Evolutionary conservation across 2,797 vertebrate genomes (phyloP).

Genomic region (Leptoclinus maculatus): DNA sequence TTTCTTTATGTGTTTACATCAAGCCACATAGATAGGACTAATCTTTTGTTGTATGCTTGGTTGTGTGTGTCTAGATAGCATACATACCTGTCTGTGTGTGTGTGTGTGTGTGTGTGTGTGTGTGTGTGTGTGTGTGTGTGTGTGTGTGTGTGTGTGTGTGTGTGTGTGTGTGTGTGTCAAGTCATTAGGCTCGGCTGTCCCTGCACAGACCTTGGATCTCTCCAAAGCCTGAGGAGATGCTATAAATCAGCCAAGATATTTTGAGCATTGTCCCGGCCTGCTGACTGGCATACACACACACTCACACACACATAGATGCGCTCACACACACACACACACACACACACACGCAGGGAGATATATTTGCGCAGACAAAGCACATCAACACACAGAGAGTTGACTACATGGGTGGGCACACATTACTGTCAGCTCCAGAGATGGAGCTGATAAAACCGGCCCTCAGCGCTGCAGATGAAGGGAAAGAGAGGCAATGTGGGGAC

Average conservation of each 20-base stretch:
- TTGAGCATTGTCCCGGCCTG: conserved; percentile 65
- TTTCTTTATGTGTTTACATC: conserved; percentile 4
- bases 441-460: conserved; percentile 74
- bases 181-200: conserved; percentile 71
- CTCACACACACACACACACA: not conserved
- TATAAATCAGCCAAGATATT: conserved; percentile 77
- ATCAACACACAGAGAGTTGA: conserved; percentile 42
- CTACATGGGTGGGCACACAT: conserved; percentile 84
- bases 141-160: conserved; percentile 38
- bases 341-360: conserved; percentile 1
- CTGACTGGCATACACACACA: conserved; percentile 66
- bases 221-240: conserved; percentile 70
- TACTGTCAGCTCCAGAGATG: conserved; percentile 70
- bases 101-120: conserved; percentile 37
- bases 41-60: conserved; percentile 15
- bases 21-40: conserved; percentile 12
- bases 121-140: conserved; percentile 17
- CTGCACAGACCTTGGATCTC: conserved; percentile 63
- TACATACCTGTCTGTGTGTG: conserved; percentile 34
- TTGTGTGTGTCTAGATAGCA: conserved; percentile 18
- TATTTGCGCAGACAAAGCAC: conserved; percentile 38
- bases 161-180: conserved; percentile 30
- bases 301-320: conserved; percentile 13
- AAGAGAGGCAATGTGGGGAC: conserved; percentile 69
- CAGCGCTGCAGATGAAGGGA: conserved; percentile 61